These are phyloP conservation scores for Dicrostonyx torquatus DNA, from an alignment of 2,797 vertebrate species.

Conservation along the genomic window DNA sequence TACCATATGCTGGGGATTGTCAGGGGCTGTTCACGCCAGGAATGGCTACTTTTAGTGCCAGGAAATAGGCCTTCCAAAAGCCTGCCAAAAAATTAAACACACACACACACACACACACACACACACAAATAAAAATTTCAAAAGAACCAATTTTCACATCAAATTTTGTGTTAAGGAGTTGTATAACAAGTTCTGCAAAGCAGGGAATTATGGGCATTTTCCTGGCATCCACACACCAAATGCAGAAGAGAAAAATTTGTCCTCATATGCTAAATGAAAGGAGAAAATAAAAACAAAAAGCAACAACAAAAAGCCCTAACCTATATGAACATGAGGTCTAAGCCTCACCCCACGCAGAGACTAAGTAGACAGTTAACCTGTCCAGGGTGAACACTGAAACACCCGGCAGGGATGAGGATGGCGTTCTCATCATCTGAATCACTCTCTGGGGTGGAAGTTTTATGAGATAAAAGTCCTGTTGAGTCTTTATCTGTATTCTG, in stretches of 20 bases:
- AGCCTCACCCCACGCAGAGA: not conserved
- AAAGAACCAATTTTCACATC: constrained; percentile 74
- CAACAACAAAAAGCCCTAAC: not conserved
- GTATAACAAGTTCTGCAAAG: constrained; percentile 75
- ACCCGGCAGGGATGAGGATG: not conserved
- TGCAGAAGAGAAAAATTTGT: constrained; percentile 71
- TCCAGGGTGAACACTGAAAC: not conserved
- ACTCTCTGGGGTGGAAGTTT: not conserved
- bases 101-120: not conserved
- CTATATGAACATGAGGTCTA: not conserved
- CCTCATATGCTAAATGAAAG: constrained; percentile 63
- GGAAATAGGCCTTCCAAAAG: constrained; percentile 85
- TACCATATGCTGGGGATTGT: constrained; percentile 98
- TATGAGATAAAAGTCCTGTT: not conserved
- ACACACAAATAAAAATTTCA: constrained; percentile 75
- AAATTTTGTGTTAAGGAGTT: constrained; percentile 76
- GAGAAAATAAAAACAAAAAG: not conserved
- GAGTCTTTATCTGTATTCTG: not conserved
- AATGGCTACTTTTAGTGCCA: constrained; percentile 87
- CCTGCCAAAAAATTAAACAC: constrained; percentile 82
- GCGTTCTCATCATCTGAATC: not conserved
- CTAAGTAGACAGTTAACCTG: not conserved
- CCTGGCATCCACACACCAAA: constrained; percentile 54
- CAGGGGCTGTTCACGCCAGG: constrained; percentile 94
- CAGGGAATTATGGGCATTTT: constrained; percentile 67